A percentile compares a stretch with the other conserved stretches of the same genome.
These are phyloP conservation scores for Sminthurides aquaticus DNA, from an alignment of 2,888 invertebrate genomes.

Conservation along the genomic window DNA sequence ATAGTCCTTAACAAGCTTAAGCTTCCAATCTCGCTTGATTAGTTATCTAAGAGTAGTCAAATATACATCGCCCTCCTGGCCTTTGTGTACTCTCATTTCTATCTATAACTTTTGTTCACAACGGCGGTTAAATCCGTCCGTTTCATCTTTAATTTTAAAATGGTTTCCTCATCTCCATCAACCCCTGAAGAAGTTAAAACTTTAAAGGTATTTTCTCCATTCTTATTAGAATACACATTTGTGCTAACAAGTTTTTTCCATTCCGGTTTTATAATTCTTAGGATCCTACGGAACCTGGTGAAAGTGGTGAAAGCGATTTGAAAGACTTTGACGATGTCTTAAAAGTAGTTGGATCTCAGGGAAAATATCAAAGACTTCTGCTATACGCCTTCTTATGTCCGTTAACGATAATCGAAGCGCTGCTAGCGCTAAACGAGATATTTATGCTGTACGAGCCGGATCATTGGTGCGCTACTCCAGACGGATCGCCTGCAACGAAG, in stretches of 20 bases:
- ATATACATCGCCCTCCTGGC: background rate
- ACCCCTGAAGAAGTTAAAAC: background rate
- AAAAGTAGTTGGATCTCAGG: background rate
- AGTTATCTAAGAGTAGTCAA: background rate
- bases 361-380: constrained; percentile 1
- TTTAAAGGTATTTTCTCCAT: background rate
- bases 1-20: too few relatives aligned
- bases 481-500: background rate
- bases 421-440: background rate
- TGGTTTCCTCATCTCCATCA: background rate
- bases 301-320: background rate
- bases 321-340: constrained; percentile 12
- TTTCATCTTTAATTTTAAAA: background rate
- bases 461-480: constrained; percentile 10
- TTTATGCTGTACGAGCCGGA: constrained; percentile 7
- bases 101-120: background rate
- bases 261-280: too few relatives aligned
- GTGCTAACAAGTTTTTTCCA: too few relatives aligned
- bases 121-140: too few relatives aligned
- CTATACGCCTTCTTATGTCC: background rate
- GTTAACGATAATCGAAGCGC: background rate
- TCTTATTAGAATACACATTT: too few relatives aligned
- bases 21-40: too few relatives aligned
- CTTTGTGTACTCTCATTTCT: background rate
- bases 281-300: too few relatives aligned